phyloP scores from a whole-genome alignment of 1,140 invertebrate species.

The Heliconius himera region DNA sequence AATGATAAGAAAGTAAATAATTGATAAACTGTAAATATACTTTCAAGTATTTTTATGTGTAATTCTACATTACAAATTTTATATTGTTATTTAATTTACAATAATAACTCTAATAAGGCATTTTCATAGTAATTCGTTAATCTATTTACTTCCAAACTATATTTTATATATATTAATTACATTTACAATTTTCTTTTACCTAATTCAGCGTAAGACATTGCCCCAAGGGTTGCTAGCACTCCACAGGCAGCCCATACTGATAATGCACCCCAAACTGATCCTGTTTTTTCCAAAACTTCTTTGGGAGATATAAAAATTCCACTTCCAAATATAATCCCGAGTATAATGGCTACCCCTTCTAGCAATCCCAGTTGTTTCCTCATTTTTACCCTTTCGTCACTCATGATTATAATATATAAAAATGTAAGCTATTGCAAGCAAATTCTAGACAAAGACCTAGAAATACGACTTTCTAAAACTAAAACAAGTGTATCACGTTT shows the following conservation, averaged over 20 bases:
- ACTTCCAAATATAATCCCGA: constrained; percentile 94
- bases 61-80: too few species aligned
- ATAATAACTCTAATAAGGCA: neutral
- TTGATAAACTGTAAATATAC: too few species aligned
- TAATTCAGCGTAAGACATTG: constrained; percentile 97
- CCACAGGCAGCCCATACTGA: constrained; percentile 96
- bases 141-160: too few species aligned
- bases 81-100: too few species aligned
- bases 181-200: constrained; percentile 76
- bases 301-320: constrained; percentile 98
- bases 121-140: neutral
- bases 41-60: too few species aligned
- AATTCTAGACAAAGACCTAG: neutral
- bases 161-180: too few species aligned
- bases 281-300: constrained; percentile 93
- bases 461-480: constrained; percentile 5
- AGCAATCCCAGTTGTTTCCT: constrained; percentile 91
- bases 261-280: constrained; percentile 93
- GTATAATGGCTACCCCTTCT: constrained; percentile 93
- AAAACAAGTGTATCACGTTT: constrained; percentile 20
- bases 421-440: neutral
- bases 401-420: constrained; percentile 50
- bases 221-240: constrained; percentile 92
- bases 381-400: constrained; percentile 84
- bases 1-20: neutral